These are phyloP conservation scores for Centropyge bicolor DNA, from an alignment of 2,797 vertebrate genomes.

Conservation along the genomic window DNA sequence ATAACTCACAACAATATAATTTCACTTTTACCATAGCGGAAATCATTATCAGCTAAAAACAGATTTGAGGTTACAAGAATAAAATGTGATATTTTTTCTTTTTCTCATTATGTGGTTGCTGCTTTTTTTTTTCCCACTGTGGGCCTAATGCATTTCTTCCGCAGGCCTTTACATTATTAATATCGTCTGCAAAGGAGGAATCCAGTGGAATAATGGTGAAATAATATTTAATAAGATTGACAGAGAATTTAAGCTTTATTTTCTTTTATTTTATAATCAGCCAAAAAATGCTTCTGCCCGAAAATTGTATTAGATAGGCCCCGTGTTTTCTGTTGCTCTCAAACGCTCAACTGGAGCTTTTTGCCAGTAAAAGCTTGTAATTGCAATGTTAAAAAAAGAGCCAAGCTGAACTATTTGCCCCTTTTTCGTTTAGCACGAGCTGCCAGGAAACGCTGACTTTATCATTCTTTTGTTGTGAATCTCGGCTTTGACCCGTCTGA, in stretches of 20 bases:
- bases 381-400: slow-evolving; percentile 1
- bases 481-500: slow-evolving; percentile 99
- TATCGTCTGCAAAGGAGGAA: not conserved
- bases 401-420: slow-evolving; percentile 22
- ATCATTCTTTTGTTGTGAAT: slow-evolving; percentile 93
- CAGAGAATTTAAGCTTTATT: not conserved
- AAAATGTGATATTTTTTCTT: not conserved
- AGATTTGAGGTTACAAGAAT: not conserved
- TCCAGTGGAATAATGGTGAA: not conserved
- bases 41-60: not conserved
- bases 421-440: slow-evolving; percentile 52
- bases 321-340: not conserved
- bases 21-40: not conserved
- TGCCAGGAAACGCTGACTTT: slow-evolving; percentile 89
- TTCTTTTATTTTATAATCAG: not conserved
- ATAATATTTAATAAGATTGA: not conserved
- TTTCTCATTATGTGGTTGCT: not conserved
- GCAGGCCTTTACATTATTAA: slow-evolving; percentile 30
- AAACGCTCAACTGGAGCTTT: not conserved
- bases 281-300: not conserved
- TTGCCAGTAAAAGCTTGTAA: not conserved
- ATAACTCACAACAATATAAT: not conserved
- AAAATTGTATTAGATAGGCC: slow-evolving; percentile 27
- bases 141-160: slow-evolving; percentile 40
- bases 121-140: not conserved